A percentile compares a stretch with the other conserved stretches of the same genome.
phyloP scores from a whole-genome alignment of 2,797 vertebrate genomes.

The Chrosomus eos region DNA sequence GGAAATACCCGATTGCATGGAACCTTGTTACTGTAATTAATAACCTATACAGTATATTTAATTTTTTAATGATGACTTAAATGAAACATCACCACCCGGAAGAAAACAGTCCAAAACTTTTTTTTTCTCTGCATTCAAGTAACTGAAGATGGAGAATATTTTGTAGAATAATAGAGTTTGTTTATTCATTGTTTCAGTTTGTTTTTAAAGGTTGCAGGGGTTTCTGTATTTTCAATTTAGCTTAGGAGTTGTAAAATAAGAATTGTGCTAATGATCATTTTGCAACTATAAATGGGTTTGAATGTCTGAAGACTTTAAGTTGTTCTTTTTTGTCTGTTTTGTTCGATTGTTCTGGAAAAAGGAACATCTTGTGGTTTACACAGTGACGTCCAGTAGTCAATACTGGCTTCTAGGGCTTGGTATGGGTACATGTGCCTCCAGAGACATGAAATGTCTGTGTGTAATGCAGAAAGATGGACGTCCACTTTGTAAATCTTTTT shows the following conservation, averaged over 20 bases:
- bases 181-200: conserved; percentile 72
- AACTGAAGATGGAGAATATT: conserved; percentile 64
- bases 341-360: background rate
- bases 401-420: conserved; percentile 73
- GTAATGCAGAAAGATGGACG: conserved; percentile 33
- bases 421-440: conserved; percentile 72
- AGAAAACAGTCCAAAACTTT: conserved; percentile 64
- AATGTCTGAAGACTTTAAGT: conserved; percentile 61
- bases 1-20: conserved; percentile 79
- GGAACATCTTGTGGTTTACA: conserved; percentile 72
- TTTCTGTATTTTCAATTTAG: conserved; percentile 74
- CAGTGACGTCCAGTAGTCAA: conserved; percentile 69
- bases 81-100: conserved; percentile 69
- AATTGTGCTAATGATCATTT: conserved; percentile 68
- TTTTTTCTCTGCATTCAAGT: conserved; percentile 65
- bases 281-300: conserved; percentile 66
- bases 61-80: conserved; percentile 74
- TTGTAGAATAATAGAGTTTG: conserved; percentile 73
- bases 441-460: conserved; percentile 35
- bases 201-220: conserved; percentile 78
- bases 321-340: conserved; percentile 33
- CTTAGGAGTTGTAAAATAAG: conserved; percentile 69
- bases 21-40: conserved; percentile 90
- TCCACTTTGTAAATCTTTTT: conserved; percentile 23
- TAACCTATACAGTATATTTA: conserved; percentile 90